Percentiles rank a stretch among this genome's conserved stretches.
Evolutionary conservation across 2,797 vertebrate species (phyloP).

Genomic region (Atherinosoma microstoma): DNA sequence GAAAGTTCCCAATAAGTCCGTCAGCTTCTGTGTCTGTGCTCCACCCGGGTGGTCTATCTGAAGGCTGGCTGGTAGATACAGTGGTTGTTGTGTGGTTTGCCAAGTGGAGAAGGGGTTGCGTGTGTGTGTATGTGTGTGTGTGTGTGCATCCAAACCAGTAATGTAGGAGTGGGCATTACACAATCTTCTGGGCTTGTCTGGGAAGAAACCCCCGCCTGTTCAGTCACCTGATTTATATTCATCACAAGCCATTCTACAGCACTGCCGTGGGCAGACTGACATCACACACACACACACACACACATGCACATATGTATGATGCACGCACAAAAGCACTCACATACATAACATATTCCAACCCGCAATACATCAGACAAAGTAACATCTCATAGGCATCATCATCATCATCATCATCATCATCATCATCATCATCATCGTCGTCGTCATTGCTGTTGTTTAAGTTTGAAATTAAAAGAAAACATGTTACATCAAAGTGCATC

Average conservation of each 20-base stretch:
- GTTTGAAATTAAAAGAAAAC: constrained; percentile 11
- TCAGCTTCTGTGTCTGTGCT: constrained; percentile 35
- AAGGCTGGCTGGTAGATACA: constrained; percentile 62
- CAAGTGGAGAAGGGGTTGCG: constrained; percentile 58
- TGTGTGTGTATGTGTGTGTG: constrained; percentile 47
- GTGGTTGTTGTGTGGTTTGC: constrained; percentile 66
- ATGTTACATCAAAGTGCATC: constrained; percentile 21
- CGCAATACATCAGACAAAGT: constrained; percentile 25
- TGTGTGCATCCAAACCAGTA: constrained; percentile 50
- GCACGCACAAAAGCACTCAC: constrained; percentile 26
- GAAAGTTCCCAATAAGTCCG: constrained; percentile 28
- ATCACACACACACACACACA: constrained; percentile 44
- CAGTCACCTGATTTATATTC: constrained; percentile 89
- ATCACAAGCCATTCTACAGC: constrained; percentile 76
- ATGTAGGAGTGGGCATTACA: constrained; percentile 80
- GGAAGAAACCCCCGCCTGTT: constrained; percentile 79
- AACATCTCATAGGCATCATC: constrained; percentile 14
- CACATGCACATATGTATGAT: constrained; percentile 41
- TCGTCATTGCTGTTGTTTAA: not conserved
- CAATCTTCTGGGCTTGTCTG: constrained; percentile 78
- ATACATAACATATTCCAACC: constrained; percentile 33
- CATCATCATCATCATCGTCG: constrained; percentile 5
- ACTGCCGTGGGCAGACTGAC: constrained; percentile 79
- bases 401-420: constrained; percentile 10
- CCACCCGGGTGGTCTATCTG: constrained; percentile 48